Base-by-base conservation (phyloP, 2,888 invertebrate genomes). In the Nebria salina region DNA sequence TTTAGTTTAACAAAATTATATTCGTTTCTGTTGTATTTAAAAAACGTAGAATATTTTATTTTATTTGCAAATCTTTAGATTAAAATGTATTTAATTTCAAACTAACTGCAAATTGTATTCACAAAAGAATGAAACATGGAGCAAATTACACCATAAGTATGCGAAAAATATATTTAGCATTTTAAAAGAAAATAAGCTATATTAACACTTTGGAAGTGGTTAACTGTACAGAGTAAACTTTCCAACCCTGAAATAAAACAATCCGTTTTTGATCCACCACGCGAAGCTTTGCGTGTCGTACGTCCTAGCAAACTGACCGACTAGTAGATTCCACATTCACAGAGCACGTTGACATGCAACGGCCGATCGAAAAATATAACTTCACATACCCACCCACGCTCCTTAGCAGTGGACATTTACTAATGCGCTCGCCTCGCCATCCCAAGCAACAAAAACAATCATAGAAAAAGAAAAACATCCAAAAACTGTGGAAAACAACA, bases 331-430 rank as follows among this genome's bases (percentile, higher is more conserved):
- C 80, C 80, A 72, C 54, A 54, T 54, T 54, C 54, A 54, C 54
- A 54, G 15, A 65, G 42, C 41, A n/a, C 26, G 79, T 79, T 75
- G 75, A 75, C 80, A 80, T 80, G 80, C 80, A 80, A 80, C 15
- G 43, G 2, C n/a, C 73, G 73, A 73, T 73, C 26, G 42, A 73
- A 73, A 73, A 34, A 73, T 73, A 54, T 54, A 7, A 54, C 54
- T 8, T 54, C 13, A 54, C 54, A 54, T 54, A 54, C 54, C 54
- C 8, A 54, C 54, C 54, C 8, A 13, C 54, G 54, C 54, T 54
- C 54, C 54, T 54, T 15, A 34, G 66, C 15, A 66, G 76, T 76
- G 76, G 76, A 76, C 76, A 76, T 76, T 76, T 68, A 34, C 66
- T 42, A 42, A 15, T 70, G 65, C 34, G 41, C 66, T 15, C 54